Conservation (phyloP, 2,888 invertebrate species). For the Drosophila stalkeri region DNA sequence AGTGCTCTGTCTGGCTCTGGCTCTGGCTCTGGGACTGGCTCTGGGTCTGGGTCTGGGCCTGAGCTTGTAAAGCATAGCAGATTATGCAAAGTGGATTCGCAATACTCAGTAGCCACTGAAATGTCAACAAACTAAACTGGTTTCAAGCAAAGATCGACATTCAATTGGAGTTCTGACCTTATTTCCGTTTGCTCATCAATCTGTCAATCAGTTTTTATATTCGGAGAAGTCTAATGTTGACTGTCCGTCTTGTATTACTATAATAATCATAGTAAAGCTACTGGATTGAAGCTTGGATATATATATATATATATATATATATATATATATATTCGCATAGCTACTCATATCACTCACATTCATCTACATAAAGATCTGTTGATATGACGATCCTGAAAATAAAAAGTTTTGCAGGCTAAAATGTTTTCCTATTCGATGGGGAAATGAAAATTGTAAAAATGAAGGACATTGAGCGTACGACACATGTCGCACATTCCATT, state of each 20-base stretch:
- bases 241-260: no score
- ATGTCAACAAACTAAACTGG: not conserved
- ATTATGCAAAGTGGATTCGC: constrained; percentile 16
- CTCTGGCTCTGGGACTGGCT: not conserved
- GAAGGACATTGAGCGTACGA: not conserved
- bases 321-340: no score
- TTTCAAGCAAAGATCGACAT: not conserved
- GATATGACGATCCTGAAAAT: no score
- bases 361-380: no score
- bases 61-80: constrained; percentile 7
- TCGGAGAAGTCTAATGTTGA: no score
- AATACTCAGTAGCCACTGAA: not conserved
- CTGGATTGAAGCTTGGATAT: no score
- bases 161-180: not conserved
- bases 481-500: not conserved
- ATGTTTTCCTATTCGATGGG: no score
- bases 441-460: not conserved
- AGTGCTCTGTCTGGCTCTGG: not conserved
- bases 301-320: no score
- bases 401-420: no score
- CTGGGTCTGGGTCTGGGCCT: not conserved
- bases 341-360: no score
- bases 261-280: no score
- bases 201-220: not conserved
- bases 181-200: not conserved